A percentile compares a stretch with the other conserved stretches of the same genome.
Evolutionary conservation across 2,888 invertebrate genomes (phyloP).

Genomic region (Elegia similella): DNA sequence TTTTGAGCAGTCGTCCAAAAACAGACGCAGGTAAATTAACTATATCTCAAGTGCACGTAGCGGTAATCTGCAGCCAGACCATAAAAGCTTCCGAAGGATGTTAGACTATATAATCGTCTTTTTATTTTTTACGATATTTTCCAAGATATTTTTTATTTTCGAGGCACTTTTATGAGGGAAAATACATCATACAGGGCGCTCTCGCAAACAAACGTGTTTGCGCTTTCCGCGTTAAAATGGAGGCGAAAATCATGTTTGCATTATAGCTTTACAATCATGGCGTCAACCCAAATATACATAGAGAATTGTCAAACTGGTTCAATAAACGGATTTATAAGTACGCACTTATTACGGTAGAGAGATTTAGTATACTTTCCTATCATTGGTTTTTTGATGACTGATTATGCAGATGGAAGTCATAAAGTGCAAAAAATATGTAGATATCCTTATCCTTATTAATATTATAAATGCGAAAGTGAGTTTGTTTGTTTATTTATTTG

Average conservation of each 20-base stretch:
- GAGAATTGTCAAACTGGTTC: conserved; percentile 9
- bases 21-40: too few species aligned
- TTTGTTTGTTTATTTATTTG: too few species aligned
- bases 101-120: not conserved
- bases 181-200: conserved; percentile 43
- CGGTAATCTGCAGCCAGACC: not conserved
- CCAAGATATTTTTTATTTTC: conserved; percentile 33
- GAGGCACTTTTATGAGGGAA: conserved; percentile 38
- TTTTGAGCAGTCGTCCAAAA: too few species aligned
- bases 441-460: too few species aligned
- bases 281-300: conserved; percentile 14
- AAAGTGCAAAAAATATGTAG: too few species aligned
- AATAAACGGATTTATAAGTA: not conserved
- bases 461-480: too few species aligned
- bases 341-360: not conserved
- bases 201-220: conserved; percentile 51
- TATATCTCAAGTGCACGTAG: too few species aligned
- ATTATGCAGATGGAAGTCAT: too few species aligned
- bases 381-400: too few species aligned
- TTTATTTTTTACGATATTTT: conserved; percentile 19
- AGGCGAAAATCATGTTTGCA: conserved; percentile 59
- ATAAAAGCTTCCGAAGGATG: not conserved
- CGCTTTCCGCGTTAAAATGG: conserved; percentile 41
- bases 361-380: not conserved
- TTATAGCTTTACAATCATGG: conserved; percentile 53